phyloP scores from a whole-genome alignment of 2,797 vertebrate species.

The Gouania willdenowi region DNA sequence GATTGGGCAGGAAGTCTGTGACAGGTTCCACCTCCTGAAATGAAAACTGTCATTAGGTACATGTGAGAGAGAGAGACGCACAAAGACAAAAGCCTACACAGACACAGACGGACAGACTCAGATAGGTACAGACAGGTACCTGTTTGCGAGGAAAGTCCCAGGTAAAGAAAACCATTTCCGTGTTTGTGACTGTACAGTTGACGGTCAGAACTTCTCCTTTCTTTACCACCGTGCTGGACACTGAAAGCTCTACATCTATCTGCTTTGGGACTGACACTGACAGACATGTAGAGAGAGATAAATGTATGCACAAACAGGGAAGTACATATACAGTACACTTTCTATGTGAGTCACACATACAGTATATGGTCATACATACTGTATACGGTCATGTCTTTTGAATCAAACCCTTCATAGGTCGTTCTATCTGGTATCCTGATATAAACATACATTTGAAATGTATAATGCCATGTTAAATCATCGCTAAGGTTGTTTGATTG shows the following conservation, averaged over 20 bases:
- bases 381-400: too few relatives aligned
- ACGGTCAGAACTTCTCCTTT: slow-evolving; percentile 79
- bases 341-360: not conserved
- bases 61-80: not conserved
- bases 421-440: too few relatives aligned
- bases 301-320: not conserved
- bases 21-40: slow-evolving; percentile 77
- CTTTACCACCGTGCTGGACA: slow-evolving; percentile 74
- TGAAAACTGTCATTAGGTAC: too few relatives aligned
- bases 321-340: not conserved
- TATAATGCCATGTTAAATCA: too few relatives aligned
- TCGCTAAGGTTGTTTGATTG: too few relatives aligned
- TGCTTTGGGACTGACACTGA: slow-evolving; percentile 43
- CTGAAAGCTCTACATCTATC: slow-evolving; percentile 71
- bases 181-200: slow-evolving; percentile 80
- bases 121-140: slow-evolving; percentile 62
- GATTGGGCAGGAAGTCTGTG: slow-evolving; percentile 73
- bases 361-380: too few relatives aligned
- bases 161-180: slow-evolving; percentile 79
- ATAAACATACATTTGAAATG: too few relatives aligned
- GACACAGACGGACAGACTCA: not conserved
- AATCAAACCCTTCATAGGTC: too few relatives aligned
- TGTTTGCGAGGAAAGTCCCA: slow-evolving; percentile 83
- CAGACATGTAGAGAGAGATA: not conserved
- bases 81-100: too few relatives aligned